phyloP scores from a whole-genome alignment of 2,888 invertebrate genomes.

The Meliscaeva auricollis region DNA sequence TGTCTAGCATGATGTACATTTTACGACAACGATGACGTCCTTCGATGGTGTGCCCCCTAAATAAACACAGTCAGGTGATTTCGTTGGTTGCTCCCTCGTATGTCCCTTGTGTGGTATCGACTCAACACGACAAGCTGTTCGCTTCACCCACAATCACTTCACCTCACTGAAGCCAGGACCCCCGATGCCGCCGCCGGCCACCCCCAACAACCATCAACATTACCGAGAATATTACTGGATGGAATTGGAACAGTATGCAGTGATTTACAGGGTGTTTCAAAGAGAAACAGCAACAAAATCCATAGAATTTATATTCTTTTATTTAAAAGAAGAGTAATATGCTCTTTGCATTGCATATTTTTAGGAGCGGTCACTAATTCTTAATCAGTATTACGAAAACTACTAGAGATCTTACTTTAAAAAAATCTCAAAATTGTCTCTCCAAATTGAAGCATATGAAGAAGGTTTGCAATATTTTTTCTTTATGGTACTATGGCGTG shows the following conservation, averaged over 20 bases:
- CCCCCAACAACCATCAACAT: conserved; percentile 29
- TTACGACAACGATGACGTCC: conserved; percentile 51
- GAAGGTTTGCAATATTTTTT: no score
- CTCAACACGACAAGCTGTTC: conserved; percentile 49
- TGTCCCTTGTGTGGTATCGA: conserved; percentile 42
- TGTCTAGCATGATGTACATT: conserved; percentile 37
- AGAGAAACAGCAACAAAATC: no score
- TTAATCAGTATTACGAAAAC: no score
- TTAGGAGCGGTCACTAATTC: no score
- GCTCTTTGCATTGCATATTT: no score
- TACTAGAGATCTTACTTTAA: no score
- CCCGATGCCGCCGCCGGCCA: not conserved
- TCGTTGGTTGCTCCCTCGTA: conserved; percentile 29
- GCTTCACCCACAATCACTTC: conserved; percentile 5
- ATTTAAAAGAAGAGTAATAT: no score
- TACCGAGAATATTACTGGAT: conserved; percentile 28
- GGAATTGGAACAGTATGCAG: not conserved
- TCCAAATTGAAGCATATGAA: no score
- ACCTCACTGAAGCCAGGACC: not conserved
- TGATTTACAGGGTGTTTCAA: conserved; percentile 28
- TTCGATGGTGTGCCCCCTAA: conserved; percentile 59
- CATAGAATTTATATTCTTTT: no score
- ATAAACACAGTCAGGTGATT: conserved; percentile 68
- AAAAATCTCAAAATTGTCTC: no score
- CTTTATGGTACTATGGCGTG: no score